Evolutionary conservation across 2,888 invertebrate genomes (phyloP), one percentile per base, ranked within the genome.

Genomic region (Allacma fusca): DNA sequence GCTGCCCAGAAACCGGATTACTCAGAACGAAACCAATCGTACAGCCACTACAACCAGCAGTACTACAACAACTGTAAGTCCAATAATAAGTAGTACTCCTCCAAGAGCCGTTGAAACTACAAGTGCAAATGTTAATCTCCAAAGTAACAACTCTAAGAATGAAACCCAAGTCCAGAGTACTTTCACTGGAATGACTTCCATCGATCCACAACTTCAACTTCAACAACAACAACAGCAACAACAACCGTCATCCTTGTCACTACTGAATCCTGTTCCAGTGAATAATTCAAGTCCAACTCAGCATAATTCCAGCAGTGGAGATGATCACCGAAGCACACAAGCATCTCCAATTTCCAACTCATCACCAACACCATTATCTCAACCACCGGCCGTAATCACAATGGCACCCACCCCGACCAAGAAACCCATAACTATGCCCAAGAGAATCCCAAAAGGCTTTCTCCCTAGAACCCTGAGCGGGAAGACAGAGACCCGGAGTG

Each of bases 361-460:
- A n/a, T 40, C 69, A 69, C 69, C 69, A 68, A 21, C 34, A 29
- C 68, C 69, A 69, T 24, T 43, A 29, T 21, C 43, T 1, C 69
- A 16, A 69, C 29, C 40, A 69, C 40, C 50, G n/a, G 50, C n/a
- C 50, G 19, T 50, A 50, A 50, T 50, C 69, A 43, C 62, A 23
- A 62, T 62, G 62, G 29, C 65, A 65, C 26, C 29, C 29, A 28
- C 65, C 19, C 26, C 29, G n/a, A 65, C 65, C 65, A 65, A 65
- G 65, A 65, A 65, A 65, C 68, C 68, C 40, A 21, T 28, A 1
- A 67, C 67, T 1, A 67, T n/a, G 21, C 67, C 68, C 34, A 68
- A 40, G 68, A 16, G 68, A 19, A 40, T 34, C 40, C 50, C 50
- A 50, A 50, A 50, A 50, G 50, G 50, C 16, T 5, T 16, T 50